phyloP scores from a whole-genome alignment of 2,888 invertebrate species.

The Apodemia zela region DNA sequence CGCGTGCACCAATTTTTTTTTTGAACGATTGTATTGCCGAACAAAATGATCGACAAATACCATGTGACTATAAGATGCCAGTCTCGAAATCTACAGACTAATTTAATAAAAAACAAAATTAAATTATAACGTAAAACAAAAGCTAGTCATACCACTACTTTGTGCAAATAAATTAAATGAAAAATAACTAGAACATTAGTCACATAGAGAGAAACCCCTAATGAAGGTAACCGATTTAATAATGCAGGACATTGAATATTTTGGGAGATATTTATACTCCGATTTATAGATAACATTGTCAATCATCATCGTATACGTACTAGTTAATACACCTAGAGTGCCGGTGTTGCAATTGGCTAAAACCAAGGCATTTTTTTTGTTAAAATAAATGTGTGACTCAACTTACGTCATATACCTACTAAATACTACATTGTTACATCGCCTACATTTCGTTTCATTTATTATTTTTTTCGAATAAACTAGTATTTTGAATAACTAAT shows the following conservation, averaged over 20 bases:
- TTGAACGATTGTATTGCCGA: slow-evolving; percentile 22
- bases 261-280: slow-evolving; percentile 13
- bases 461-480: too few species aligned
- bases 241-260: slow-evolving; percentile 1
- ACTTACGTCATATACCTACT: too few species aligned
- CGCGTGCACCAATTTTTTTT: slow-evolving; percentile 22
- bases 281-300: slow-evolving; percentile 6
- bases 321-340: background rate
- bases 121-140: background rate
- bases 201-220: background rate
- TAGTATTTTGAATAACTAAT: too few species aligned
- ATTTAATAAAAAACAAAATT: background rate
- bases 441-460: too few species aligned
- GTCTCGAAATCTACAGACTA: background rate
- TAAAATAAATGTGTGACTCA: too few species aligned
- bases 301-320: background rate
- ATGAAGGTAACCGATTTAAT: slow-evolving; percentile 5
- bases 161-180: background rate
- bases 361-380: background rate
- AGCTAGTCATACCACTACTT: slow-evolving; percentile 2
- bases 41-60: slow-evolving; percentile 23
- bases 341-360: slow-evolving; percentile 3
- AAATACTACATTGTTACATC: too few species aligned
- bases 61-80: slow-evolving; percentile 16
- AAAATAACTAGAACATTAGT: background rate